Percentiles rank a stretch among this genome's conserved stretches.
Conservation (phyloP, 2,797 vertebrate species). For the Takifugu rubripes region DNA sequence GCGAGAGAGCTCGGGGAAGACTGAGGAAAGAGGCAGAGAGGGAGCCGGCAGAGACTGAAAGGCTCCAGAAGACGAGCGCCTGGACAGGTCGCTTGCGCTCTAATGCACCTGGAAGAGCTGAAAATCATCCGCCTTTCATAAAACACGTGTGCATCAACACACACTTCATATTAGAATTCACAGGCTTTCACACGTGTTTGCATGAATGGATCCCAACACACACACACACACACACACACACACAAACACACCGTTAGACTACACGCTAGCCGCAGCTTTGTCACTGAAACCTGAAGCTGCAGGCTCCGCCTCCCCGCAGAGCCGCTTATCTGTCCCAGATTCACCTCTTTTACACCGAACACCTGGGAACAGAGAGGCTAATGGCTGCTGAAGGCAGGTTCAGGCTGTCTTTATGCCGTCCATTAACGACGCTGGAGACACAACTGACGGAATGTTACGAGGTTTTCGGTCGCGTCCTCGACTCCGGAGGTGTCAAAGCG, state of each 20-base stretch:
- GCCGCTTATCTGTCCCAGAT: constrained; percentile 57
- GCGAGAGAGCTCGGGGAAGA: constrained; percentile 47
- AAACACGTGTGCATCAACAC: constrained; percentile 11
- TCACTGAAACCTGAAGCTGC: constrained; percentile 74
- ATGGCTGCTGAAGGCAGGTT: too few species aligned
- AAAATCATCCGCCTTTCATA: constrained; percentile 70
- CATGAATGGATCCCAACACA: not conserved
- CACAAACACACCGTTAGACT: constrained; percentile 18
- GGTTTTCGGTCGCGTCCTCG: not conserved
- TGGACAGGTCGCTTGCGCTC: constrained; percentile 83
- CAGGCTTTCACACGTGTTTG: not conserved
- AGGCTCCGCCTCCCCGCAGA: constrained; percentile 49
- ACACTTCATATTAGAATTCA: not conserved
- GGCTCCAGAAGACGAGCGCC: constrained; percentile 66
- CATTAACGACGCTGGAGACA: too few species aligned
- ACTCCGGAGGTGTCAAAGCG: not conserved
- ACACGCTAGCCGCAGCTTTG: constrained; percentile 34
- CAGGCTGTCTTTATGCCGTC: not conserved
- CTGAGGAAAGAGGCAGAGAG: constrained; percentile 49
- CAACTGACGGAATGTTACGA: not conserved
- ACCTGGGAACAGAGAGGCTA: not conserved
- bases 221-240: not conserved
- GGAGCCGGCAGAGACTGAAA: constrained; percentile 43
- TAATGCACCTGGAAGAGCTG: constrained; percentile 85
- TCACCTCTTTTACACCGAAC: constrained; percentile 48